Evolutionary conservation across 2,888 invertebrate species (phyloP).

Genomic region (Saturnia pavonia): DNA sequence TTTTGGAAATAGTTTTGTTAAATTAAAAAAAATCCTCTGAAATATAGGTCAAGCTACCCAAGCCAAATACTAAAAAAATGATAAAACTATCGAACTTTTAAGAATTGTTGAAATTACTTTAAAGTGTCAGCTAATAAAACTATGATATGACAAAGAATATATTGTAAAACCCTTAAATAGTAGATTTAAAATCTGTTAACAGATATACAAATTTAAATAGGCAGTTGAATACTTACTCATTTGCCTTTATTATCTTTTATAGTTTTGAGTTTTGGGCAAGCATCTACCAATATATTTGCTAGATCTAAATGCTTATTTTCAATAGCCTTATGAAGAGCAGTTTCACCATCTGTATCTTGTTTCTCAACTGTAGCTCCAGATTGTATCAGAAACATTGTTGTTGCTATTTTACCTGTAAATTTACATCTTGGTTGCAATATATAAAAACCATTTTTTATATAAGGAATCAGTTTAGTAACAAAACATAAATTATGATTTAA

Average conservation of each 20-base stretch:
- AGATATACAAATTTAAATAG: background rate
- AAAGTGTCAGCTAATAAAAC: background rate
- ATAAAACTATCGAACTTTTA: background rate
- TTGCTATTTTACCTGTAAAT: constrained; percentile 81
- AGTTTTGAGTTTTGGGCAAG: constrained; percentile 55
- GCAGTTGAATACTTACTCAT: constrained; percentile 19
- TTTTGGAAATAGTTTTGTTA: background rate
- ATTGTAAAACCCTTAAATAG: background rate
- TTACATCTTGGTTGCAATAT: background rate
- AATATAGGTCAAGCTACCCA: background rate
- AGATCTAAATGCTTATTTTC: constrained; percentile 77
- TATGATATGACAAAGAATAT: constrained; percentile 11
- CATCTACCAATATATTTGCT: constrained; percentile 61
- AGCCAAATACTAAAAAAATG: background rate
- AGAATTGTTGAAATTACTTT: background rate
- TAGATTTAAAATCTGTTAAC: background rate
- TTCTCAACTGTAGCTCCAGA: constrained; percentile 83
- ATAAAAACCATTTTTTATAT: too few species aligned
- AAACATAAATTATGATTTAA: too few species aligned
- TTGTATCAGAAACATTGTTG: constrained; percentile 85
- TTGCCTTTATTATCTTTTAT: constrained; percentile 66
- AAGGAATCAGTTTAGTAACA: too few species aligned
- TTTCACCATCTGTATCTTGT: constrained; percentile 91
- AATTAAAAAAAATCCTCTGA: background rate
- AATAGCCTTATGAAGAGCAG: constrained; percentile 89